phyloP scores from a whole-genome alignment of 2,888 invertebrate species.

The Brachylomia viminalis region DNA sequence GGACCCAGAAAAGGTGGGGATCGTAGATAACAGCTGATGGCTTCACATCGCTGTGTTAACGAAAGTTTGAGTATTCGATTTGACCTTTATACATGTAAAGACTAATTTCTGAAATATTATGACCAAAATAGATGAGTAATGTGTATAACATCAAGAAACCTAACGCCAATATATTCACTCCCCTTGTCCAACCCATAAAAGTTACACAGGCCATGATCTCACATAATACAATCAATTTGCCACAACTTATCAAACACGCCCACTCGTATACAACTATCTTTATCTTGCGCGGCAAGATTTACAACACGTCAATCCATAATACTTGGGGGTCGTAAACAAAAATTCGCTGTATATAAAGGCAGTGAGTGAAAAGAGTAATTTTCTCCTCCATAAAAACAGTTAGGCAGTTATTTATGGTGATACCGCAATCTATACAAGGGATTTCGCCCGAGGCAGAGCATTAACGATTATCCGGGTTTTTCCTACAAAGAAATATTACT shows the following conservation, averaged over 20 bases:
- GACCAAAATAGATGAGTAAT: slow-evolving; percentile 5
- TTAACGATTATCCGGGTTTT: slow-evolving; percentile 88
- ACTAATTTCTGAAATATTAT: not conserved
- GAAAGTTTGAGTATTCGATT: slow-evolving; percentile 16
- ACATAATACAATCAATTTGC: slow-evolving; percentile 60
- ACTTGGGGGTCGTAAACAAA: slow-evolving; percentile 79
- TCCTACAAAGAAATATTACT: slow-evolving; percentile 87
- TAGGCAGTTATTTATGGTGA: slow-evolving; percentile 89
- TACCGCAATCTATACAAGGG: slow-evolving; percentile 89
- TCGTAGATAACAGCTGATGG: slow-evolving; percentile 44
- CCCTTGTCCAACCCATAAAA: slow-evolving; percentile 42
- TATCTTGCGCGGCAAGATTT: slow-evolving; percentile 62
- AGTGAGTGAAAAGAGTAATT: slow-evolving; percentile 86
- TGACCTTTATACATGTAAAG: not conserved
- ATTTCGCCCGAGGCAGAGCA: slow-evolving; percentile 86
- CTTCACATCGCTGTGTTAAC: slow-evolving; percentile 17
- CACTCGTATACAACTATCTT: slow-evolving; percentile 67
- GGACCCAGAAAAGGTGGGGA: slow-evolving; percentile 55
- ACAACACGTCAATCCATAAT: slow-evolving; percentile 68
- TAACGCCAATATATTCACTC: slow-evolving; percentile 40
- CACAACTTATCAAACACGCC: slow-evolving; percentile 61
- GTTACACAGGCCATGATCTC: slow-evolving; percentile 42
- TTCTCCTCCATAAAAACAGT: slow-evolving; percentile 89
- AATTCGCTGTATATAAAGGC: slow-evolving; percentile 83
- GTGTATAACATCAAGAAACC: not conserved